These are phyloP conservation scores for Pipistrellus nathusii DNA, from an alignment of 2,797 vertebrate genomes.

Conservation along the genomic window DNA sequence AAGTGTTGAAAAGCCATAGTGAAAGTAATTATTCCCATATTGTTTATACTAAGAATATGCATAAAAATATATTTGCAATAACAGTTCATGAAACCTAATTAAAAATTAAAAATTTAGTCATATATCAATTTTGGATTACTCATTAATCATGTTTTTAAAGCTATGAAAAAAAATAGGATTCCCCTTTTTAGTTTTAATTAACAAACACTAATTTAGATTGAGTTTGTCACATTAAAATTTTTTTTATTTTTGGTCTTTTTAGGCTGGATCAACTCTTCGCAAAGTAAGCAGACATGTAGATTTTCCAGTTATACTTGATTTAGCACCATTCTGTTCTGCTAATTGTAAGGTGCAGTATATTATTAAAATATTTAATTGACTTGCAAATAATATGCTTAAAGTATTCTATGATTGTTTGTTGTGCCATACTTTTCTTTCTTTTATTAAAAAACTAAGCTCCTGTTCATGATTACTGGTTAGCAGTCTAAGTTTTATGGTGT, in stretches of 20 bases:
- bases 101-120: constrained; percentile 43
- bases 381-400: constrained; percentile 34
- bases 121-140: neutral
- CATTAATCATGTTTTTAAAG: constrained; percentile 42
- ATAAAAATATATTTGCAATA: constrained; percentile 41
- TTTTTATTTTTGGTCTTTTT: constrained; percentile 59
- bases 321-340: constrained; percentile 97
- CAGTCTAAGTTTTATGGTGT: constrained; percentile 30
- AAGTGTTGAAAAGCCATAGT: constrained; percentile 25
- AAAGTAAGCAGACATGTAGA: constrained; percentile 99
- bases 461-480: neutral
- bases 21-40: constrained; percentile 21
- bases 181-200: constrained; percentile 65
- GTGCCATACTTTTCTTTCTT: neutral
- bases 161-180: constrained; percentile 65
- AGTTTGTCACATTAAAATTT: constrained; percentile 32
- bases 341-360: constrained; percentile 93
- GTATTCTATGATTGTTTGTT: constrained; percentile 22
- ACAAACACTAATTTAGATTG: constrained; percentile 6
- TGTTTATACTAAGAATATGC: constrained; percentile 4
- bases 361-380: constrained; percentile 56
- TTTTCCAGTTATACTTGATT: constrained; percentile 95
- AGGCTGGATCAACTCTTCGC: constrained; percentile 97
- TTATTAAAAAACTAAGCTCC: constrained; percentile 26
- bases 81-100: constrained; percentile 51